Base-by-base conservation (phyloP, 2,113 vertebrate genomes). In the Gavialis gangeticus region DNA sequence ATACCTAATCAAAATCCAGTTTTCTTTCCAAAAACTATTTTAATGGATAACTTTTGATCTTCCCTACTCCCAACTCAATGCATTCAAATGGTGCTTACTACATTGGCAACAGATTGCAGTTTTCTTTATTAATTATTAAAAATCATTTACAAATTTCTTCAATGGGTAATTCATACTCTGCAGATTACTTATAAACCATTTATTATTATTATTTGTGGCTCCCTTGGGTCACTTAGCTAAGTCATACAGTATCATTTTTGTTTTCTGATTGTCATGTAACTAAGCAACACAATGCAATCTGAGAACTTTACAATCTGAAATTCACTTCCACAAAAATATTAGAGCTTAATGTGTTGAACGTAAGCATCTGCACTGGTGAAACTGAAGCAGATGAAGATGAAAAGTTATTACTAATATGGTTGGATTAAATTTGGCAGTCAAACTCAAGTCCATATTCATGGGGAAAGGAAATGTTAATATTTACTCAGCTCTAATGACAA, bases 401-500 rank as follows among this genome's bases (percentile, higher is more conserved):
- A 89, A n/a, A 57, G 55, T n/a, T 83, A 17, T 67, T 73, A 24
- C 24, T 30, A 24, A 73, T 46, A 12, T 46, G 58, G 73, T 34
- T 10, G 24, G 60, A 83, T 87, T 22, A 55, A 94, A 96, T 95
- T 19, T 55, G 21, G 34, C 69, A 89, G 88, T 75, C 87, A 64
- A 90, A 93, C 22, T 22, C 28, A 84, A 87, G 22, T 37, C 37
- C 22, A 73, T 73, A 73, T 73, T 24, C 34, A 22, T 21, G 24
- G 67, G 59, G 66, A 3, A 37, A 71, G 22, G 46, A 71, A 37
- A 71, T 37, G 37, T 22, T 34, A 71, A 71, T 1, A 69, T 82
- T 73, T 60, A 85, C 46, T 56, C 60, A 64, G 17, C 84, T 92
- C 87, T 79, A 95, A 94, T 92, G 69, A 69, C 60, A 91, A 30